Base-by-base conservation (phyloP, 2,113 vertebrate species). In the Tachycineta bicolor region DNA sequence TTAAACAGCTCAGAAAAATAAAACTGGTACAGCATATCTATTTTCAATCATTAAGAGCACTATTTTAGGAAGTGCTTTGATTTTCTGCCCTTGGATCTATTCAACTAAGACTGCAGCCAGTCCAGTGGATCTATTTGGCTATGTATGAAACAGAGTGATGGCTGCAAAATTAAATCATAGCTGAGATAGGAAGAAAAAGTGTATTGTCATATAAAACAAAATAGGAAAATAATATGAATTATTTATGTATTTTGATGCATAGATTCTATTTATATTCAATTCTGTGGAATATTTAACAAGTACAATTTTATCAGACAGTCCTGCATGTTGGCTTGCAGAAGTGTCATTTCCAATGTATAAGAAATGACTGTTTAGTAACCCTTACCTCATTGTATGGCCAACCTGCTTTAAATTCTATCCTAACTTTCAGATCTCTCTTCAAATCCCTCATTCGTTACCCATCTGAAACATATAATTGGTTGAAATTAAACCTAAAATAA, bases 1-100 rank as follows among this genome's bases (percentile, higher is more conserved):
- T 94, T 94, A 95, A 97, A 87, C 17, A 85, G 77, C 55, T 62
- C 68, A 67, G 76, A 78, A 80, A 93, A 94, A 86, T 81, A 41
- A 94, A 58, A 69, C 59, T 70, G 62, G 39, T 69, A 47, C 46
- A 76, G 87, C 18, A 15, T 50, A 46, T 37, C 79, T 96, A 41
- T 43, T 94, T 82, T 58, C 44, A 74, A 95, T 55, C 31, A 95
- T 83, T 90, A 96, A 92, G 85, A 81, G 21, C 7, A 33, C 11
- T 53, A 21, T 63, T 83, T 64, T 5, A 56, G 49, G 4, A 37
- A 50, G 3, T 2, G 1, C 25, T 69, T 86, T 81, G 64, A 58
- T 82, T 76, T 80, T 21, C 50, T 92, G 50, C n/a, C 37, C 46
- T 34, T 34, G 67, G 26, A 83, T 81, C 53, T 26, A 37, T 70